Conservation (phyloP, 1,140 invertebrate genomes). For the Brachionus paranguensis region DNA sequence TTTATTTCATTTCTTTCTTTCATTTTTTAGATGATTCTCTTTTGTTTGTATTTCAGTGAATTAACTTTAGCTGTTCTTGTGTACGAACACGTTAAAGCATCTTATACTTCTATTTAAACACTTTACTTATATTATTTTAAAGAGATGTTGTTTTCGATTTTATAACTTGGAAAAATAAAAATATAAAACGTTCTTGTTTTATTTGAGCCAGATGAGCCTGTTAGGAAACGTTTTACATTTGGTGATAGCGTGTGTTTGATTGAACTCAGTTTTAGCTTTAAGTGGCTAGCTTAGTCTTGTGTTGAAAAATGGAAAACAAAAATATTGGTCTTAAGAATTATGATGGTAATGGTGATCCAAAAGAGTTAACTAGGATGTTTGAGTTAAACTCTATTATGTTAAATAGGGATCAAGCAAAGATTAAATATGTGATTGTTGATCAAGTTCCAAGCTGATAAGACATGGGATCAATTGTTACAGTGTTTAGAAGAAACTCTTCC, state of each 20-base stretch:
- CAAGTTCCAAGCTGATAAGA: background rate
- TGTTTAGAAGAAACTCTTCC: background rate
- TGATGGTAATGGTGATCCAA: background rate
- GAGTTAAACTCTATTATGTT: background rate
- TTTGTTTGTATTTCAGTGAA: background rate
- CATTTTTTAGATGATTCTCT: too few species aligned
- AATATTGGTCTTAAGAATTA: background rate
- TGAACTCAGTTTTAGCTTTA: background rate
- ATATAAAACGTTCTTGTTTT: background rate
- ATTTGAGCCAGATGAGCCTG: background rate
- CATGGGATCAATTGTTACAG: background rate
- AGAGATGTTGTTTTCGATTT: background rate
- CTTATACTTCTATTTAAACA: background rate
- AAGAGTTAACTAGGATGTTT: background rate
- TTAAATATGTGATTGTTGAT: background rate
- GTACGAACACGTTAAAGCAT: background rate
- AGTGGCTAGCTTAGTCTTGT: background rate
- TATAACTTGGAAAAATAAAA: background rate
- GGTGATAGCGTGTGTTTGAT: background rate
- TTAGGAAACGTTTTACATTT: background rate
- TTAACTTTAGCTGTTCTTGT: background rate
- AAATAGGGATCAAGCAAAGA: background rate
- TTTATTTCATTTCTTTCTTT: too few species aligned
- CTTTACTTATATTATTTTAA: background rate
- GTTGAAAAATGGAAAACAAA: background rate